Evolutionary conservation across 2,113 vertebrate species (phyloP).

Genomic region (Poeciliopsis turrubarensis): DNA sequence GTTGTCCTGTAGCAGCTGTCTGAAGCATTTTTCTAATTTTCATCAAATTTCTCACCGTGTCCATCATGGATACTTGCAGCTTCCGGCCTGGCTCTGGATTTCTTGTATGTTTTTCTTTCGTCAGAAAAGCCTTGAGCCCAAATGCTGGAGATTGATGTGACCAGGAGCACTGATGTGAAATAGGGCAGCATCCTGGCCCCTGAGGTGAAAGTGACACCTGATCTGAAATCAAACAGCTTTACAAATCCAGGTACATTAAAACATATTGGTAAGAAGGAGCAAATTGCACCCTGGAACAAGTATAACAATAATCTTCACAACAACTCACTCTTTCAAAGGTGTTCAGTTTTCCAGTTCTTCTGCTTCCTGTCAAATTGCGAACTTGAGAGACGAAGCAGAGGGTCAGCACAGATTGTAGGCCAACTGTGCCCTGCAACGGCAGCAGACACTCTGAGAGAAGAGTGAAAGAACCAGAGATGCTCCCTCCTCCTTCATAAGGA

Average conservation of each 20-base stretch:
- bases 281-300: neutral
- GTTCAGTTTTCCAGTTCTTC: constrained; percentile 6
- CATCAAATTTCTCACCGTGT: constrained; percentile 65
- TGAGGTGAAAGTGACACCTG: constrained; percentile 22
- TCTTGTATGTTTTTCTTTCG: constrained; percentile 73
- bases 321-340: constrained; percentile 27
- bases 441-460: constrained; percentile 51
- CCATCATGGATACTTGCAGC: constrained; percentile 74
- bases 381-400: neutral
- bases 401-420: constrained; percentile 24
- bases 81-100: constrained; percentile 67
- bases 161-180: constrained; percentile 77
- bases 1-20: neutral
- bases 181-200: constrained; percentile 73
- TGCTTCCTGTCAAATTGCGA: constrained; percentile 15
- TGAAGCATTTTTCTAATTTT: neutral
- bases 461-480: constrained; percentile 47
- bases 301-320: neutral
- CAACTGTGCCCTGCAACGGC: constrained; percentile 29
- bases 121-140: constrained; percentile 80
- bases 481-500: constrained; percentile 79
- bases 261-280: neutral
- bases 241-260: constrained; percentile 8
- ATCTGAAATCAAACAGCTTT: constrained; percentile 12
- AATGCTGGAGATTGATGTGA: constrained; percentile 73